phyloP scores from a whole-genome alignment of 2,113 vertebrate genomes.

The Pangasianodon gigas region DNA sequence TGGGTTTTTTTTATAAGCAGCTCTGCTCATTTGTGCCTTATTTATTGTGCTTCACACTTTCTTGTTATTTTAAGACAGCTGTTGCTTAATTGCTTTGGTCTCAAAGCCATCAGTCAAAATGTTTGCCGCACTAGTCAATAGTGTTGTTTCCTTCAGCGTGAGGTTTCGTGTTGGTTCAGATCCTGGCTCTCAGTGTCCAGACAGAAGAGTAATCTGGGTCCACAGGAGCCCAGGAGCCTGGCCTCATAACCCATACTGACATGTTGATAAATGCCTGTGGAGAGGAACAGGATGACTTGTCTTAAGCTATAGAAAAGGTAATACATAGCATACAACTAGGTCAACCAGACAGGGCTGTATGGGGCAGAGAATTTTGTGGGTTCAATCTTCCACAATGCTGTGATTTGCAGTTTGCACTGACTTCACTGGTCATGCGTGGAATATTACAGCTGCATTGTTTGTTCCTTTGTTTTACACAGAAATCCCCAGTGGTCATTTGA shows the following conservation, averaged over 20 bases:
- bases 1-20: not conserved
- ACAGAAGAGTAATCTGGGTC: constrained; percentile 60
- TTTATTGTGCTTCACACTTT: constrained; percentile 15
- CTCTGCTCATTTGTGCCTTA: not conserved
- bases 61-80: constrained; percentile 27
- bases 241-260: constrained; percentile 68
- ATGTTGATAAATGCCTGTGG: constrained; percentile 73
- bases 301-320: constrained; percentile 66
- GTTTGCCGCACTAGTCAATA: constrained; percentile 31
- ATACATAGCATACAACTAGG: constrained; percentile 49
- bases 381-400: not conserved
- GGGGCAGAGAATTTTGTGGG: not conserved
- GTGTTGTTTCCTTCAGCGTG: constrained; percentile 41
- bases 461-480: not conserved
- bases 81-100: constrained; percentile 34
- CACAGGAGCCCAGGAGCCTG: constrained; percentile 63
- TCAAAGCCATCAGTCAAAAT: constrained; percentile 27
- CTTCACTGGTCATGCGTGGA: not conserved
- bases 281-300: constrained; percentile 63
- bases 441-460: not conserved
- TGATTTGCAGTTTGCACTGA: not conserved
- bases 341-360: constrained; percentile 2
- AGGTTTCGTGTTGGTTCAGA: constrained; percentile 34
- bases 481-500: not conserved
- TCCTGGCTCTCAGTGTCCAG: constrained; percentile 50